Evolutionary conservation across 2,113 vertebrate species (phyloP).

Genomic region (Scortum barcoo): DNA sequence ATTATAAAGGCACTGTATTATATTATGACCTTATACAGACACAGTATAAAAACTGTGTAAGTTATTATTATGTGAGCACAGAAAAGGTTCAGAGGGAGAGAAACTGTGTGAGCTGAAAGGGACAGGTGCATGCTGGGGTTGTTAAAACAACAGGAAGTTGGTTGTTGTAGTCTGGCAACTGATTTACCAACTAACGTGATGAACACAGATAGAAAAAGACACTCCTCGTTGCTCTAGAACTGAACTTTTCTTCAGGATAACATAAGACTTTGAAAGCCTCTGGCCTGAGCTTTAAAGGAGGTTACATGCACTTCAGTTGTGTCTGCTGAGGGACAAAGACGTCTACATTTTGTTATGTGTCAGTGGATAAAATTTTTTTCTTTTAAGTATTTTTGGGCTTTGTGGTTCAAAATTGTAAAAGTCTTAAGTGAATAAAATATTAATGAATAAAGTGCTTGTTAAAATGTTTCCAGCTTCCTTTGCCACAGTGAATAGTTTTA

Average conservation of each 20-base stretch:
- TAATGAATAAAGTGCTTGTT: neutral
- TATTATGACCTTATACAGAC: too few species aligned
- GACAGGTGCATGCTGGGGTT: neutral
- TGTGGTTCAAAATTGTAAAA: neutral
- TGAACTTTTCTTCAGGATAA: neutral
- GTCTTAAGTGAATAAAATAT: neutral
- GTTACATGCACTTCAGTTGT: neutral
- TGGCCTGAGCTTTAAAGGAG: neutral
- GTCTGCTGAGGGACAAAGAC: neutral
- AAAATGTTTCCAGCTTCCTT: slow-evolving; percentile 3
- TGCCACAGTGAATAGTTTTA: neutral
- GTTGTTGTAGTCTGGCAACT: neutral
- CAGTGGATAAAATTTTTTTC: neutral
- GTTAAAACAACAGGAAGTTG: neutral
- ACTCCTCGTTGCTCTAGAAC: neutral
- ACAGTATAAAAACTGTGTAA: too few species aligned
- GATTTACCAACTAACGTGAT: neutral
- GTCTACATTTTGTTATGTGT: neutral
- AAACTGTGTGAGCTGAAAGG: neutral
- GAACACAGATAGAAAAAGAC: neutral
- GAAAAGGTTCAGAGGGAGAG: neutral
- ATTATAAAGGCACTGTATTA: neutral
- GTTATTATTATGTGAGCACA: too few species aligned
- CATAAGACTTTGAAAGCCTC: neutral
- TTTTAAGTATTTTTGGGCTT: neutral